These are phyloP conservation scores for Drosophila jambulina DNA, from an alignment of 1,140 invertebrate species.

Conservation along the genomic window DNA sequence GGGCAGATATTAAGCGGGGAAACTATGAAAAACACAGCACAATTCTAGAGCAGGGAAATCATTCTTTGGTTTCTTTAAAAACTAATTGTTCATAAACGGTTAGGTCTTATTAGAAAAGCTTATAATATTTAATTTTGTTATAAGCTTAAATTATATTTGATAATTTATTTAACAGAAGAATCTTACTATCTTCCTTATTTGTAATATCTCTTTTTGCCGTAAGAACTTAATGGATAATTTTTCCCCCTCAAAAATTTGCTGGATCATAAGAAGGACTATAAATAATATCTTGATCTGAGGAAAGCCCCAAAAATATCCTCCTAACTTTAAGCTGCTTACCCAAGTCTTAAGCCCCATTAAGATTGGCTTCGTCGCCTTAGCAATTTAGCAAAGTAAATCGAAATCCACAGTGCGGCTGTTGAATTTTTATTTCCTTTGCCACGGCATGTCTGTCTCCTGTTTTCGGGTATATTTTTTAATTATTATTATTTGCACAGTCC, in stretches of 20 bases:
- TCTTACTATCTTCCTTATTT: not conserved
- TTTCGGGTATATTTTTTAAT: conserved; percentile 74
- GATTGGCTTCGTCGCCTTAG: not conserved
- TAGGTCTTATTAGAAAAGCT: not conserved
- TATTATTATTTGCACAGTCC: conserved; percentile 76
- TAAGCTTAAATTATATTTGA: not conserved
- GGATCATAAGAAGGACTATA: not conserved
- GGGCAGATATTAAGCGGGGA: not conserved
- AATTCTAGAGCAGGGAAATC: no score
- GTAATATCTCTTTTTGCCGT: not conserved
- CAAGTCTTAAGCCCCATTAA: not conserved
- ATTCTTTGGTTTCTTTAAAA: not conserved
- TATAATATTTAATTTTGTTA: not conserved
- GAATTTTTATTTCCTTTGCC: conserved; percentile 29
- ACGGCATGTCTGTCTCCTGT: conserved; percentile 35
- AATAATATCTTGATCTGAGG: not conserved
- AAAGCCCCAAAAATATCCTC: not conserved
- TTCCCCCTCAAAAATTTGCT: not conserved
- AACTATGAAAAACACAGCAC: not conserved
- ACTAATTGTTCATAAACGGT: not conserved
- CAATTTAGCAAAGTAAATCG: not conserved
- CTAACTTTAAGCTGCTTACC: not conserved
- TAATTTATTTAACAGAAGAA: not conserved
- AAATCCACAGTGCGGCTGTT: conserved; percentile 19
- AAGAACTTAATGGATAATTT: not conserved